These are phyloP conservation scores for Rhinoderma darwinii DNA, from an alignment of 2,113 vertebrate species.

Conservation along the genomic window DNA sequence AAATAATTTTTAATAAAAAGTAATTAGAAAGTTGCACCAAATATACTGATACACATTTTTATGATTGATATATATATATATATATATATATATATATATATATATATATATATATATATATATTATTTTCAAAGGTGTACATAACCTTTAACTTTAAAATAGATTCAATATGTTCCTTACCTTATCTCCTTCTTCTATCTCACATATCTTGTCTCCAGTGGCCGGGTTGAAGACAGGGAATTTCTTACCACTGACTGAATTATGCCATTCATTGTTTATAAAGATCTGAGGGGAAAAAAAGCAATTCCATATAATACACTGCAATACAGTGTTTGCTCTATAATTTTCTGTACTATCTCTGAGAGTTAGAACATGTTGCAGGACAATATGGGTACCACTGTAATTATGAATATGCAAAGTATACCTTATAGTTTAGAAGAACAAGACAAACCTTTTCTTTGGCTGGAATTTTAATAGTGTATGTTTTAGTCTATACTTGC, in stretches of 20 bases:
- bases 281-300: conserved; percentile 77
- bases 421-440: neutral
- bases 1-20: too few relatives aligned
- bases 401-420: neutral
- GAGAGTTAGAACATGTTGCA: neutral
- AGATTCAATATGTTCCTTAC: conserved; percentile 64
- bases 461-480: too few relatives aligned
- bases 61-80: too few relatives aligned
- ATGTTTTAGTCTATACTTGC: too few relatives aligned
- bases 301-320: conserved; percentile 8
- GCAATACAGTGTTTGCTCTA: neutral
- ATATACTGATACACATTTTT: too few relatives aligned
- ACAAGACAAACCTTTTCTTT: neutral
- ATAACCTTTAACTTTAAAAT: too few relatives aligned
- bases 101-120: too few relatives aligned
- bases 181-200: conserved; percentile 84
- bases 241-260: conserved; percentile 80
- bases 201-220: conserved; percentile 83
- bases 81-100: too few relatives aligned
- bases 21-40: too few relatives aligned
- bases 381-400: neutral
- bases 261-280: conserved; percentile 87
- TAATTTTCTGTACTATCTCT: neutral
- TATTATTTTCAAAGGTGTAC: too few relatives aligned
- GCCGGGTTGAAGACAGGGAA: conserved; percentile 83